Base-by-base conservation (phyloP, 2,888 invertebrate genomes). In the Amblyjoppa proteus region DNA sequence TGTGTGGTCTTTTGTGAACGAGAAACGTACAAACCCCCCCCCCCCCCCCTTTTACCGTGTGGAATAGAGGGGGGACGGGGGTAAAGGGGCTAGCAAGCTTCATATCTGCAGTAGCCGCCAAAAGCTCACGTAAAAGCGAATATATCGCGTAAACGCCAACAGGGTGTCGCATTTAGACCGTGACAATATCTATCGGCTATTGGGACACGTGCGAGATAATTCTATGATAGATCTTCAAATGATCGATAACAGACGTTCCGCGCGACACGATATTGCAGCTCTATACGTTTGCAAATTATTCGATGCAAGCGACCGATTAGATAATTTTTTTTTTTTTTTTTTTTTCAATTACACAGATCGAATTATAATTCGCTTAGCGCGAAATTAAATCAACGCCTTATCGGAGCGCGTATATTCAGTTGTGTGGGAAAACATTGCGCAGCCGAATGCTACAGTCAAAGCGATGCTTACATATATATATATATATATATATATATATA, bases 121-220 rank as follows among this genome's bases (percentile, higher is more conserved):
- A 87, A 87, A 86, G 87, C 86, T 77, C 80, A 80, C 58, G 70
- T 76, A 71, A 66, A 86, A 83, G 84, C 84, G 45, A 81, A 81
- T 76, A 81, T 76, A 79, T 73, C 81, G 58, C 34, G 81, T 61
- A 51, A 64, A 69, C 69, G 73, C 45, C 70, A 76, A 84, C 70
- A 71, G 81, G 51, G 61, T 34, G 51, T 64, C 64, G 64, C 11
- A 28, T 2, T 58, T 28, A 45, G 45, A 45, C 58, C 76, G 76
- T 49, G 34, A 51, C 1, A 13, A n/a, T 66, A 66, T 76, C 49
- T 49, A 51, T 75, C 51, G 34, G 20, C 49, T 64, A 64, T 28
- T 45, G 20, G 49, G 45, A 64, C 75, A 31, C 73, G 45, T 25
- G 58, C 28, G 49, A 58, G 56, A 9, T 11, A 64, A 64, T 64